Base-by-base conservation (phyloP, 2,888 invertebrate genomes). In the Troglohyphantes excavatus region DNA sequence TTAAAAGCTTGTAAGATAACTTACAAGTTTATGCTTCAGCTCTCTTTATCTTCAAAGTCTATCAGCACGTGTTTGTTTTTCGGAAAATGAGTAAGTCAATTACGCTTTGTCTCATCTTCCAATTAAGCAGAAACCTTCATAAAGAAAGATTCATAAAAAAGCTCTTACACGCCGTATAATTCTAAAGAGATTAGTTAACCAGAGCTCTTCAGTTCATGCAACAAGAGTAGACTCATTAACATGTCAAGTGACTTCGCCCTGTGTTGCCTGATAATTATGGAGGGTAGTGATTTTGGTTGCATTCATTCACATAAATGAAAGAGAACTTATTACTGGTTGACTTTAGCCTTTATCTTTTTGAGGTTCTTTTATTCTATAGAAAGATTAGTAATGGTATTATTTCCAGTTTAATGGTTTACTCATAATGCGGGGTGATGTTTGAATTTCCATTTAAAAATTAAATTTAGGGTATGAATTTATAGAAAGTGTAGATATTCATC, bases 81-180 rank as follows among this genome's bases (percentile, higher is more conserved):
- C 53, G 3, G 53, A 53, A 53, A 53, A 53, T 53, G 53, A 53
- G 53, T 53, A 53, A 53, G 53, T 53, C n/a, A 53, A 53, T 53
- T 53, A 53, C n/a, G 53, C 53, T 53, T 53, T 53, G 53, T 53
- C 53, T 53, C 53, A 53, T 53, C 53, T 53, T 53, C 53, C 53
- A 13, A n/a, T 53, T 53, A 53, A 53, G 53, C 53, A 53, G 13
- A 53, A n/a, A 53, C n/a, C 13, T n/a, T n/a, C n/a, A 5, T n/a
- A 53, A 53, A 53, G 17, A 13, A 53, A 53, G n/a, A 53, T 13
- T 33, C 13, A 53, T 17, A 53, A 53, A 13, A 53, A 53, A 53
- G 53, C 17, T 53, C 53, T 53, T 53, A 53, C 39, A 39, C 53
- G 53, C 53, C n/a, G 53, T n/a, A 53, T 9, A n/a, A 53, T 53